Base-by-base conservation (phyloP, 2,888 invertebrate species). In the Acleris holmiana region DNA sequence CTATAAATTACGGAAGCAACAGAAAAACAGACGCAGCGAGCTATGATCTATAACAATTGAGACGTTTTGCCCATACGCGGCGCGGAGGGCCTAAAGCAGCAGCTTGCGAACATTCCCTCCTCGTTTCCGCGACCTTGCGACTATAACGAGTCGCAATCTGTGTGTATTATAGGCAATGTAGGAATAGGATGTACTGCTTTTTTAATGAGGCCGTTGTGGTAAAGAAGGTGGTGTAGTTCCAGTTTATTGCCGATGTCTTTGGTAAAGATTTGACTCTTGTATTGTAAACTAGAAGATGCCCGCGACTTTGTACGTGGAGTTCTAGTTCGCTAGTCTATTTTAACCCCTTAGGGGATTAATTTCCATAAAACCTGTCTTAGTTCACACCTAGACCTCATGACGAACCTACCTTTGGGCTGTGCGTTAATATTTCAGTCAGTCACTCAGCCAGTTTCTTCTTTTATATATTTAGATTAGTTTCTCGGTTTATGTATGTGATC, bases 21-120 rank as follows among this genome's bases (percentile, higher is more conserved):
- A 44, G 44, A n/a, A 44, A 44, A 44, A 44, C 44, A 1, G 44
- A 64, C 53, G 48, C 53, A 29, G 13, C 48, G 41, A 44, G 13
- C 48, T 35, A 41, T 25, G 58, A 53, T 49, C 29, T n/a, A 49
- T 59, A 54, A 49, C 53, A 48, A 64, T 64, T 59, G 57, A 64
- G 58, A 59, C 58, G 58, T 58, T 64, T 58, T 64, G 46, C 25
- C 64, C 64, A 47, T 58, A 59, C n/a, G 18, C 40, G 21, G 47
- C 4, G 19, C 15, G 17, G 7, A 3, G 4, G 15, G 44, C 46
- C 46, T 50, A 50, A 62, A 62, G 41, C 29, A 62, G 56, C 17
- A 23, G 21, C 19, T n/a, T 6, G 44, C 15, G 18, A 21, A 35
- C 49, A 59, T 48, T 58, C 48, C 53, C 58, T 17, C 21, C n/a